Percentiles rank a stretch among this genome's conserved stretches.
These are phyloP conservation scores for Mellilla xanthometata DNA, from an alignment of 2,888 invertebrate genomes.

Conservation along the genomic window DNA sequence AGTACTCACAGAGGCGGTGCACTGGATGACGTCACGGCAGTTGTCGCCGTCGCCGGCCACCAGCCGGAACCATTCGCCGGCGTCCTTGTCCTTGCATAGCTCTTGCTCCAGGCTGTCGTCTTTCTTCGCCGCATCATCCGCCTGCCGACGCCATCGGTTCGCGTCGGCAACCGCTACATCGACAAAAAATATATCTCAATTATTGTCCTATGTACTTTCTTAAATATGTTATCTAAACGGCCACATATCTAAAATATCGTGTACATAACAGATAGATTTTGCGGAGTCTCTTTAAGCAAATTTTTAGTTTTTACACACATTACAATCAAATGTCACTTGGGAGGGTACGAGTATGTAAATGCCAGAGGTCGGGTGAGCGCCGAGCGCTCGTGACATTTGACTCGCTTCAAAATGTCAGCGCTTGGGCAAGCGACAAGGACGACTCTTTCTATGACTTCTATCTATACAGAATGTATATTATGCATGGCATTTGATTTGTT, in stretches of 20 bases:
- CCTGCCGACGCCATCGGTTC: constrained; percentile 86
- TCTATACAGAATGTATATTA: constrained; percentile 66
- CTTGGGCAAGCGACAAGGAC: constrained; percentile 80
- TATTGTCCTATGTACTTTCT: background rate
- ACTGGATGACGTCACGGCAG: constrained; percentile 97
- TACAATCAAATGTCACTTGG: constrained; percentile 66
- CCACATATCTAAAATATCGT: background rate
- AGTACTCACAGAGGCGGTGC: constrained; percentile 92
- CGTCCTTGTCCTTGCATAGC: constrained; percentile 96
- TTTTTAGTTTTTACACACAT: constrained; percentile 34
- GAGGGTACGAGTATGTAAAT: constrained; percentile 52
- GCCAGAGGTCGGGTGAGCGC: constrained; percentile 73
- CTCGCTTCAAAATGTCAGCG: constrained; percentile 76
- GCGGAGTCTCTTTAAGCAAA: constrained; percentile 18
- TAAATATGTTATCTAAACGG: no score
- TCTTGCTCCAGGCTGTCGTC: constrained; percentile 94
- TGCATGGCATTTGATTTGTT: constrained; percentile 76
- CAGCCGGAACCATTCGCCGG: constrained; percentile 96
- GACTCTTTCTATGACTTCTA: constrained; percentile 77
- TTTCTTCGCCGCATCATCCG: constrained; percentile 87
- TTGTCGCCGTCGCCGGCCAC: constrained; percentile 95
- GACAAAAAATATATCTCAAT: constrained; percentile 34
- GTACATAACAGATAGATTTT: constrained; percentile 6
- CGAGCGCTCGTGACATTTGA: constrained; percentile 78
- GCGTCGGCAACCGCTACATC: constrained; percentile 67